Percentiles rank a stretch among this genome's conserved stretches.
phyloP scores from a whole-genome alignment of 2,797 vertebrate genomes.

The Helostoma temminkii region DNA sequence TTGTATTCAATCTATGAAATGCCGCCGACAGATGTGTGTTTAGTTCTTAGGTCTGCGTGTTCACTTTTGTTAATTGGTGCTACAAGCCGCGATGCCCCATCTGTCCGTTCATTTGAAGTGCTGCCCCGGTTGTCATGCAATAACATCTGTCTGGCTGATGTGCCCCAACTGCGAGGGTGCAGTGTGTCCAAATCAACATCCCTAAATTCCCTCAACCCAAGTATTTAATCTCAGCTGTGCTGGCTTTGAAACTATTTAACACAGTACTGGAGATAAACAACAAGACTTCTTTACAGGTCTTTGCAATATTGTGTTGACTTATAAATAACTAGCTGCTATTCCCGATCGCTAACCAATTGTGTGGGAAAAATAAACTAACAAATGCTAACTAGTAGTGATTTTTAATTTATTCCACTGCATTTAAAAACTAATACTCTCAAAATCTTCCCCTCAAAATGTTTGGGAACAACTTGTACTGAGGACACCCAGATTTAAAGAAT shows the following conservation, averaged over 20 bases:
- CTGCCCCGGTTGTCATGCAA: conserved; percentile 35
- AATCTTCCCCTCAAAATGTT: neutral
- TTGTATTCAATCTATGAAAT: conserved; percentile 43
- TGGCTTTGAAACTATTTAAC: conserved; percentile 12
- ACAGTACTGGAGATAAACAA: conserved; percentile 9
- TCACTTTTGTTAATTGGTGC: conserved; percentile 76
- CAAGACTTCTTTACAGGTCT: neutral
- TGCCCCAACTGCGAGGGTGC: conserved; percentile 8
- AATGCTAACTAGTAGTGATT: neutral
- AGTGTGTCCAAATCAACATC: conserved; percentile 29
- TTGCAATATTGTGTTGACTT: neutral
- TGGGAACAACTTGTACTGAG: conserved; percentile 1
- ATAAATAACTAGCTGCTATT: neutral
- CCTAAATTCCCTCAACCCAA: conserved; percentile 13
- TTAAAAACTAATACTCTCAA: conserved; percentile 1
- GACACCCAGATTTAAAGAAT: conserved; percentile 4
- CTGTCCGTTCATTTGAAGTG: conserved; percentile 46
- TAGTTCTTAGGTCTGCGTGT: conserved; percentile 45
- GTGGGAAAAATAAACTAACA: neutral
- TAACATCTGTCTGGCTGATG: conserved; percentile 49
- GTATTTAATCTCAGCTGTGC: conserved; percentile 28
- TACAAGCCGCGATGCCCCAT: conserved; percentile 61
- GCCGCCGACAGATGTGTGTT: conserved; percentile 61
- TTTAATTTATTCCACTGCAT: too few species aligned
- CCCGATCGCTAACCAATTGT: neutral